Conservation (phyloP, 2,113 vertebrate species). For the Pelodiscus sinensis region DNA sequence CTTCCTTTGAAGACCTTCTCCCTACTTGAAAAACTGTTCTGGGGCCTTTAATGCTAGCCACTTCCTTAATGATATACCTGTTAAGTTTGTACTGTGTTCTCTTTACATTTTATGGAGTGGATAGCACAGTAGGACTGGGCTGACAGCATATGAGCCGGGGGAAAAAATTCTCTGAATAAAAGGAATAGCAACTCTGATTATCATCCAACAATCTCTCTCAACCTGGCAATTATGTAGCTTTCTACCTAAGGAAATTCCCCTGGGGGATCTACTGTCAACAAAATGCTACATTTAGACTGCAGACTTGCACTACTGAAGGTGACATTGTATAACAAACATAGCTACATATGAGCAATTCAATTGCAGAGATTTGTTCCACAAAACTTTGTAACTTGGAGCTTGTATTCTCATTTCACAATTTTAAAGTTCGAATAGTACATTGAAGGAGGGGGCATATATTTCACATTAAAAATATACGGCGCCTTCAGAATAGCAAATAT, state of each 20-base stretch:
- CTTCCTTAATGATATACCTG: background rate
- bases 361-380: slow-evolving; percentile 43
- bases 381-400: slow-evolving; percentile 19
- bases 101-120: background rate
- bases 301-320: slow-evolving; percentile 44
- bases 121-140: background rate
- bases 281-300: slow-evolving; percentile 14
- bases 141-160: slow-evolving; percentile 35
- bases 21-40: background rate
- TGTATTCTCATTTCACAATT: slow-evolving; percentile 48
- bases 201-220: background rate
- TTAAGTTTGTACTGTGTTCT: background rate
- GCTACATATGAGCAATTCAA: background rate
- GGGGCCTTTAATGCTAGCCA: background rate
- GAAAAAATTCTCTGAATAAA: background rate
- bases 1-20: background rate
- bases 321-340: slow-evolving; percentile 58
- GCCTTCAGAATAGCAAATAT: slow-evolving; percentile 33
- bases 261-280: slow-evolving; percentile 26
- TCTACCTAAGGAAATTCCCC: slow-evolving; percentile 22
- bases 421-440: slow-evolving; percentile 57
- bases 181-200: background rate
- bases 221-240: background rate
- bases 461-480: slow-evolving; percentile 44
- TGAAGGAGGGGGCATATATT: background rate